Percentiles rank a stretch among this genome's conserved stretches.
Conservation (phyloP, 2,113 vertebrate genomes). For the Isurus oxyrinchus region DNA sequence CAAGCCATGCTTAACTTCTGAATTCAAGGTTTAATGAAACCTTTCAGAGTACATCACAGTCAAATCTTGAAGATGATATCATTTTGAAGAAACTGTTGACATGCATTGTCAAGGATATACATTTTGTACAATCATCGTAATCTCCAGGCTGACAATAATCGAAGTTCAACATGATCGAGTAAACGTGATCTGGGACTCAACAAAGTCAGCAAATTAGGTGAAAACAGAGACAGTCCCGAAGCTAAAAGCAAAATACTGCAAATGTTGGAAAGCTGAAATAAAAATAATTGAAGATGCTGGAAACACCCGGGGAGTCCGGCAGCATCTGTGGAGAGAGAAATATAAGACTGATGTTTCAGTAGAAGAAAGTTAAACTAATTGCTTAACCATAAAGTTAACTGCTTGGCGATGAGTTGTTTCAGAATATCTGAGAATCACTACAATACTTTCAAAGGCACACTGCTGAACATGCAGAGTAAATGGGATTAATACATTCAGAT, state of each 20-base stretch:
- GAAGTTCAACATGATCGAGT: neutral
- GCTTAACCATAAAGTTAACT: neutral
- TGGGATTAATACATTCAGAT: neutral
- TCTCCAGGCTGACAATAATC: neutral
- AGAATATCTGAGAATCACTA: neutral
- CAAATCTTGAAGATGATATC: neutral
- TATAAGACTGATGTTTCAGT: neutral
- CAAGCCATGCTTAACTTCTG: neutral
- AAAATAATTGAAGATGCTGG: neutral
- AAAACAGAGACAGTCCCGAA: neutral
- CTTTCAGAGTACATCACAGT: neutral
- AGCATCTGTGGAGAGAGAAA: neutral
- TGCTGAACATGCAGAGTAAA: neutral
- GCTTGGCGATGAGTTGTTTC: neutral
- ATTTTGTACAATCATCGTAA: neutral
- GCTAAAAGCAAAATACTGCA: neutral
- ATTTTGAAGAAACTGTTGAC: neutral
- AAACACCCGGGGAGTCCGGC: neutral
- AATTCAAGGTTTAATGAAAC: neutral
- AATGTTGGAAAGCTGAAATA: neutral
- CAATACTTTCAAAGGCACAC: neutral
- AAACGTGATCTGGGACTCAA: neutral
- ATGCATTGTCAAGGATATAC: neutral
- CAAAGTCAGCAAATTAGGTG: neutral
- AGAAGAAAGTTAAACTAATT: neutral